Conservation (phyloP, 2,888 invertebrate species). For the Bruchidius siliquastri region DNA sequence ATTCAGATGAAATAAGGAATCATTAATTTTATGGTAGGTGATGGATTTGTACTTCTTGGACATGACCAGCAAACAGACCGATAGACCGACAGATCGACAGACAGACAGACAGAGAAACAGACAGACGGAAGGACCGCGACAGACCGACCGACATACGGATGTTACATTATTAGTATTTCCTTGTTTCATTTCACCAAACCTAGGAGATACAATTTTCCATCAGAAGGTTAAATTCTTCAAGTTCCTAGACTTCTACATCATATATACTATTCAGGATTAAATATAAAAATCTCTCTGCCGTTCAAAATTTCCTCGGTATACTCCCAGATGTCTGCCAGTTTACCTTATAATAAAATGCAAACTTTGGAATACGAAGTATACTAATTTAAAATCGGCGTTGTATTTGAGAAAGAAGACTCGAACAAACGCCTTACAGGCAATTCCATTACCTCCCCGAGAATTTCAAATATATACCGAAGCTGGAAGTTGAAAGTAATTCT, state of each 20-base stretch:
- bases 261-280: neutral
- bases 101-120: no score
- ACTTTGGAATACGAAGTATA: conserved; percentile 38
- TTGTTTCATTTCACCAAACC: neutral
- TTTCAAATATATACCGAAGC: conserved; percentile 19
- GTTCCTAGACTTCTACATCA: neutral
- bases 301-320: neutral
- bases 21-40: no score
- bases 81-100: no score
- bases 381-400: conserved; percentile 40
- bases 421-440: conserved; percentile 57
- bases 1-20: no score
- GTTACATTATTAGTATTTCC: no score
- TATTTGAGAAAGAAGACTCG: conserved; percentile 43
- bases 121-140: no score
- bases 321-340: conserved; percentile 2
- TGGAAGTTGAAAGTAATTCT: conserved; percentile 21
- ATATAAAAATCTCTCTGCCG: neutral
- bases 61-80: no score
- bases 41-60: no score
- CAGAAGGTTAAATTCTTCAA: neutral
- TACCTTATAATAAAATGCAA: conserved; percentile 33
- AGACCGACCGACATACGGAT: no score
- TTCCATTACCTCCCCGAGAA: conserved; percentile 51
- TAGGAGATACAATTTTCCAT: neutral